phyloP scores from a whole-genome alignment of 2,797 vertebrate genomes.

The Austrolebias charrua region DNA sequence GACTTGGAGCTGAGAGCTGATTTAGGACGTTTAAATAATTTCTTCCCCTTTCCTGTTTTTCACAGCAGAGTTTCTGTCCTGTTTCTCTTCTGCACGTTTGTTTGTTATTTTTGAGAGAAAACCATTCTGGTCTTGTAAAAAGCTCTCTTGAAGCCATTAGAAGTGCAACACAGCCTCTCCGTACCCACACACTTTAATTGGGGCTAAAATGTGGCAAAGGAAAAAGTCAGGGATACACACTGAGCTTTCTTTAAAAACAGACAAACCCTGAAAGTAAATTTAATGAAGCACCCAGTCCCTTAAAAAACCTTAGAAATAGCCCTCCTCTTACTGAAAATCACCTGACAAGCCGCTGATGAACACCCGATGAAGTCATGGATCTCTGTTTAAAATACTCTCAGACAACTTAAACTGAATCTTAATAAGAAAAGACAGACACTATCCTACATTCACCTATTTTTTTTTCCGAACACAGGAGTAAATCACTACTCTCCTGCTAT shows the following conservation, averaged over 20 bases:
- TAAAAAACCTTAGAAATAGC: too few species aligned
- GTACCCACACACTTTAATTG: slow-evolving; percentile 9
- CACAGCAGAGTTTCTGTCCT: slow-evolving; percentile 20
- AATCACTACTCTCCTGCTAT: slow-evolving; percentile 2
- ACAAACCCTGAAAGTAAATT: neutral
- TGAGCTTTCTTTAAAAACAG: slow-evolving; percentile 8
- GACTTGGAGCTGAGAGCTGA: slow-evolving; percentile 11
- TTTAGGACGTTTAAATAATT: slow-evolving; percentile 30
- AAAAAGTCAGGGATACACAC: slow-evolving; percentile 32
- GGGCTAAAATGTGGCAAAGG: slow-evolving; percentile 25
- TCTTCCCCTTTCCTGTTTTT: slow-evolving; percentile 55
- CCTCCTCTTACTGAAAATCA: too few species aligned
- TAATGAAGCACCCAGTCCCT: too few species aligned
- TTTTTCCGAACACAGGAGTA: neutral
- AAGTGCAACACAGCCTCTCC: slow-evolving; percentile 32
- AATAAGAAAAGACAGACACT: neutral
- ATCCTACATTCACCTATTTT: too few species aligned
- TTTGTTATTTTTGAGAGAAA: slow-evolving; percentile 38
- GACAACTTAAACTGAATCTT: slow-evolving; percentile 13
- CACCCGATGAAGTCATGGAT: slow-evolving; percentile 6
- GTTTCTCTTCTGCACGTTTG: slow-evolving; percentile 27
- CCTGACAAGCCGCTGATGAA: slow-evolving; percentile 17
- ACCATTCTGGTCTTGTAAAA: slow-evolving; percentile 38
- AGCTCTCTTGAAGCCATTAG: slow-evolving; percentile 25
- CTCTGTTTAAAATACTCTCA: slow-evolving; percentile 11